A percentile compares a stretch with the other conserved stretches of the same genome.
Conservation (phyloP, 2,797 vertebrate species). For the Streptopelia turtur region DNA sequence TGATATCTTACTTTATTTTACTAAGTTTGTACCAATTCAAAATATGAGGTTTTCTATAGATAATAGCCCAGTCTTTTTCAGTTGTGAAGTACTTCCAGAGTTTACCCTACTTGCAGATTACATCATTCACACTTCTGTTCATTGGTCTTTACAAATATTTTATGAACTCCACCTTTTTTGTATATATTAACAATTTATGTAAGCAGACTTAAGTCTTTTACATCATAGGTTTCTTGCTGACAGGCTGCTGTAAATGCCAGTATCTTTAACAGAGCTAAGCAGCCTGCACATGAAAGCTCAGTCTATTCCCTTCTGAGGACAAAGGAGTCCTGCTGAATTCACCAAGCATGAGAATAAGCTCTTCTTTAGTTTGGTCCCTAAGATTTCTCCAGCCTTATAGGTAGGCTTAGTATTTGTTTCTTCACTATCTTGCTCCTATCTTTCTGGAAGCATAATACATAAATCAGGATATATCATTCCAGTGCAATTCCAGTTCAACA, state of each 20-base stretch:
- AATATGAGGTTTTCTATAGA: background rate
- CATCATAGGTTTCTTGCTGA: background rate
- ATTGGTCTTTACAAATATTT: background rate
- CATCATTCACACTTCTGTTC: background rate
- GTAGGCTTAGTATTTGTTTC: background rate
- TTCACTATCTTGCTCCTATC: background rate
- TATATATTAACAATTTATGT: background rate
- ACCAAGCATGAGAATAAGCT: background rate
- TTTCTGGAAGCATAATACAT: background rate
- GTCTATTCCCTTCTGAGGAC: background rate
- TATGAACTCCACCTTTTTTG: background rate
- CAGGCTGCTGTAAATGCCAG: background rate
- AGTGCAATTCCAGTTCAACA: background rate
- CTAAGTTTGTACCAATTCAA: background rate
- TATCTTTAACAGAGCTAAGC: background rate
- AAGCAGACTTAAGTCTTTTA: background rate
- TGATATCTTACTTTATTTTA: background rate
- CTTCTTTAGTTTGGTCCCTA: background rate
- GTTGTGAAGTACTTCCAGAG: background rate
- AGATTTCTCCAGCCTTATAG: background rate
- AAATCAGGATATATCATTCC: background rate
- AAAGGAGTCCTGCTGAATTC: background rate
- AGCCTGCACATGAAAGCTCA: background rate
- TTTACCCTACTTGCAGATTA: background rate
- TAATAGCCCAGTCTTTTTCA: background rate